Evolutionary conservation across 2,113 vertebrate genomes (phyloP).

Genomic region (Oreochromis spilurus): DNA sequence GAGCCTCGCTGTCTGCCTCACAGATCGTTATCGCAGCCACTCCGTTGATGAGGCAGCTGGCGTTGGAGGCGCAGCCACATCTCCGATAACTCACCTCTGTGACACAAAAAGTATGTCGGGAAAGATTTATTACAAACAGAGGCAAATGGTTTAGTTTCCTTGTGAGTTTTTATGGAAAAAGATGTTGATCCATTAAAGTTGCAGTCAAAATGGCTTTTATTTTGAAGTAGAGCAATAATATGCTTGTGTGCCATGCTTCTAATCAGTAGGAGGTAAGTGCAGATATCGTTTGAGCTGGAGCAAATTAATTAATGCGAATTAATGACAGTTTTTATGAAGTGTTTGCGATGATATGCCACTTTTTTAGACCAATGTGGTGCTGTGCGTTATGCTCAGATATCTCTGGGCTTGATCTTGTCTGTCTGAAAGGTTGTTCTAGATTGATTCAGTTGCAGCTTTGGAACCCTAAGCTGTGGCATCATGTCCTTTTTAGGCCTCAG

Average conservation of each 20-base stretch:
- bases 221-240: not conserved
- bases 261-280: not conserved
- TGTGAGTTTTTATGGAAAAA: not conserved
- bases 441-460: not conserved
- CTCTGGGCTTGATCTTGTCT: not conserved
- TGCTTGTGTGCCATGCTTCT: not conserved
- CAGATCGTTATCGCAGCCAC: slow-evolving; percentile 38
- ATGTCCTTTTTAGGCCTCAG: not conserved
- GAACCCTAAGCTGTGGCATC: rapidly evolving
- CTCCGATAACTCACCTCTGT: not conserved
- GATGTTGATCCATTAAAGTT: not conserved
- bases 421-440: not conserved
- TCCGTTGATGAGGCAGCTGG: slow-evolving; percentile 26
- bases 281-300: not conserved
- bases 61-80: not conserved
- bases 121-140: slow-evolving; percentile 4
- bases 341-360: not conserved
- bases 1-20: slow-evolving; percentile 23
- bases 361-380: not conserved
- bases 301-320: not conserved
- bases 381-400: not conserved
- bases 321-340: not conserved
- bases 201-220: not conserved
- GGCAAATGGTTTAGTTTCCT: not conserved
- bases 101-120: not conserved